Base-by-base conservation (phyloP, 2,797 vertebrate genomes). In the Buphagus erythrorhynchus region DNA sequence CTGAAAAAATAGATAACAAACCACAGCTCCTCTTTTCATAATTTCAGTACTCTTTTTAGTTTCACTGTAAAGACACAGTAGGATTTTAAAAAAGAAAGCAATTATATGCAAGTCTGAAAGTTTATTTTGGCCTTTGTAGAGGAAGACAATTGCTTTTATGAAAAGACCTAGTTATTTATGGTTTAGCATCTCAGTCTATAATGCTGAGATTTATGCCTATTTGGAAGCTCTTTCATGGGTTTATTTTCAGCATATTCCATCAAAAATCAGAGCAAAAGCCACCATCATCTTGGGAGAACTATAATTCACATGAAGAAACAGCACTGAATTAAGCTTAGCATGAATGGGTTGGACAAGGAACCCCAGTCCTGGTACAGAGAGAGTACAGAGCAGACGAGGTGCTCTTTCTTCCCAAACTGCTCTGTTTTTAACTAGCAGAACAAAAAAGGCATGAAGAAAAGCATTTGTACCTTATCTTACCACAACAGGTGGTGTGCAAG, bases 1-100 rank as follows among this genome's bases (percentile, higher is more conserved):
- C 48, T 77, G 77, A 73, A 92, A 92, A 93, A 86, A 59, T 49
- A 90, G 77, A 86, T 92, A 72, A 91, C 22, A 78, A 91, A 66
- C 28, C 25, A 35, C 25, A 21, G 21, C 5, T 78, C 9, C 3
- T 73, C 43, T 89, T 86, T 84, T 46, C 42, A 77, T 46, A 28
- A 54, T 89, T 89, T 90, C 36, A 26, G 48, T 58, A 22, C 1
- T 69, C 13, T 80, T 94, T 93, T 91, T 46, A 63, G 26, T 80
- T 86, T 93, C 40, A 31, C 13, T 82, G 62, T 52, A 63, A 74
- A 90, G 54, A 72, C 43, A 29, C 4, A 28, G 19, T 29, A 52
- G 25, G 9, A 38, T 59, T 45, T 20, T 5, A 5, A 17, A 7
- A n/a, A 62, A 31, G 66, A 74, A 25, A 31, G 33, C 10, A 48